A percentile compares a stretch with the other conserved stretches of the same genome.
These are phyloP conservation scores for Drosophila longiperda DNA, from an alignment of 2,888 invertebrate species.

Conservation along the genomic window DNA sequence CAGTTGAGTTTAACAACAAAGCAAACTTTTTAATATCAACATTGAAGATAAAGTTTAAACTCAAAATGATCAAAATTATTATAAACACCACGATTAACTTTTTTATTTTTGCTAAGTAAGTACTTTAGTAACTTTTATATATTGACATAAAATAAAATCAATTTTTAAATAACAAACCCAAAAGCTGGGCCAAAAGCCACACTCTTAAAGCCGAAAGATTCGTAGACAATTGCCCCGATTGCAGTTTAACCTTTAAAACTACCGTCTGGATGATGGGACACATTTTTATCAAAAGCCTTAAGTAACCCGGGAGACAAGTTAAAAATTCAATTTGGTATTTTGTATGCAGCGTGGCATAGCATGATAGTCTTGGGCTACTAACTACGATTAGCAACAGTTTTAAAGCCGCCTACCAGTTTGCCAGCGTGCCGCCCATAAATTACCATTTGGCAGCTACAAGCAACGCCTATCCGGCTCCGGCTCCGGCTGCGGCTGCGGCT, in stretches of 20 bases:
- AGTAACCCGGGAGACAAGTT: slow-evolving; percentile 7
- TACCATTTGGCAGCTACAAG: slow-evolving; percentile 73
- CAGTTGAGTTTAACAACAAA: not conserved
- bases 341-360: slow-evolving; percentile 7
- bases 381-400: slow-evolving; percentile 63
- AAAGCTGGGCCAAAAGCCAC: not conserved
- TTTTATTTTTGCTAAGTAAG: not conserved
- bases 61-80: not conserved
- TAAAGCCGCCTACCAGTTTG: slow-evolving; percentile 73
- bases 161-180: not conserved
- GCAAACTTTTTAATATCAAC: not conserved
- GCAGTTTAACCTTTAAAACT: slow-evolving; percentile 15
- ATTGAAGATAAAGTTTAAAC: not conserved
- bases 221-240: slow-evolving; percentile 10
- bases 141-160: not conserved
- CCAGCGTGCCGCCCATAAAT: slow-evolving; percentile 72
- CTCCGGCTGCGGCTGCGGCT: slow-evolving; percentile 21
- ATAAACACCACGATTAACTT: not conserved
- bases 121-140: not conserved
- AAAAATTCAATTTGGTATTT: slow-evolving; percentile 31
- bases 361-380: slow-evolving; percentile 16
- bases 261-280: slow-evolving; percentile 6
- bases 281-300: slow-evolving; percentile 7
- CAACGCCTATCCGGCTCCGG: slow-evolving; percentile 55
- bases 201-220: not conserved